Evolutionary conservation across 2,888 invertebrate genomes (phyloP).

Genomic region (Cryptosula pallasiana): DNA sequence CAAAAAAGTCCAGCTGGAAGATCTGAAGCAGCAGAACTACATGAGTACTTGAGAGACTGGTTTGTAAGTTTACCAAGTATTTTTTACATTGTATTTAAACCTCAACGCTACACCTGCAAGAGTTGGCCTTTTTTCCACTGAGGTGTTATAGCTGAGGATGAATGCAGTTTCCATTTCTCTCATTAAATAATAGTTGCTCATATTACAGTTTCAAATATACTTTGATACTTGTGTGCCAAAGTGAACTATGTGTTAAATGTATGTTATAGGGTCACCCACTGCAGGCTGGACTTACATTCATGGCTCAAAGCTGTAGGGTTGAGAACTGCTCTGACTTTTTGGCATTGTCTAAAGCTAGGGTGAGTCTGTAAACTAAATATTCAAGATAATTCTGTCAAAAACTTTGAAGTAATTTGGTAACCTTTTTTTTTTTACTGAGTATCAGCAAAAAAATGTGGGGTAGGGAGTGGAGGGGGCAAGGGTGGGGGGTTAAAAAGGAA

Average conservation of each 20-base stretch:
- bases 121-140: too few species aligned
- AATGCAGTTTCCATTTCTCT: too few species aligned
- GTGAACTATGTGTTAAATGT: too few species aligned
- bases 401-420: not conserved
- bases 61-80: not conserved
- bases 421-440: not conserved
- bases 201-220: not conserved
- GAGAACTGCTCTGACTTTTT: not conserved
- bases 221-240: not conserved
- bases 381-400: not conserved
- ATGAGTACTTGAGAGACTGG: not conserved
- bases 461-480: too few species aligned
- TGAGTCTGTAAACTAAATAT: not conserved
- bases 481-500: not conserved
- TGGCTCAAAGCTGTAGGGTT: not conserved
- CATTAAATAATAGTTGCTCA: not conserved
- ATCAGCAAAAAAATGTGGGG: too few species aligned
- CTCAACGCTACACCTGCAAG: too few species aligned
- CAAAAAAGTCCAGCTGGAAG: not conserved
- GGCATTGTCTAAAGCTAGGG: not conserved
- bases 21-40: not conserved
- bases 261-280: not conserved
- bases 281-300: not conserved
- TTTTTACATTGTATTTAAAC: not conserved
- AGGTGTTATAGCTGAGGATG: too few species aligned